Base-by-base conservation (phyloP, 2,888 invertebrate genomes). In the Caenorhabditis uteleia region DNA sequence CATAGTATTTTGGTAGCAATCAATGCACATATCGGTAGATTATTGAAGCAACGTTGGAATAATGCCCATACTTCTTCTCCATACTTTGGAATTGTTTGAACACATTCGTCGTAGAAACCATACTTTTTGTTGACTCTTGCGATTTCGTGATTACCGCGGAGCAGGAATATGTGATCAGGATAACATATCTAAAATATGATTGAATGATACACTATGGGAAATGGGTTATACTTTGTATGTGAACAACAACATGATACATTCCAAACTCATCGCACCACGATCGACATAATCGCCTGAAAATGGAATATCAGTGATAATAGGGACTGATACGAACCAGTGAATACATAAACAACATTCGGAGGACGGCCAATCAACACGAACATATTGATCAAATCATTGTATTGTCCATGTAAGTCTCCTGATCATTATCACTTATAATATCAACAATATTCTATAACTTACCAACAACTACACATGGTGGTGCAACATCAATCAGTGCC, bases 111-210 rank as follows among this genome's bases (percentile, higher is more conserved):
- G 40, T 59, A 64, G 54, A 77, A 77, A 7, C 77, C 77, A 44
- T 77, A 75, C 33, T 59, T 61, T 44, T 64, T 66, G 51, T 74
- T 75, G 44, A 77, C 70, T 33, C 77, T 54, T 3, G 69, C 70
- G 26, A 72, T 72, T 50, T 77, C 75, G 51, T 77, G 77, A 45
- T 77, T 77, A 12, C 77, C 77, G 2, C 77, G 72, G 2, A 77
- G 55, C 23, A 75, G 53, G 23, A 54, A 64, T 29, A 74, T 59
- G 27, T 64, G 43, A 20, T 73, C 50, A 10, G 74, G 73, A 38
- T 76, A 75, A 26, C 51, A 55, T 5, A 70, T 60, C 55, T 68
- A 34, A 54, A 26, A 36, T 18, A 10, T 29, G 12, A 14, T 7
- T 29, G 31, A n/a, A n/a, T n/a, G n/a, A n/a, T n/a, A n/a, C n/a